Evolutionary conservation across 2,888 invertebrate genomes (phyloP).

Genomic region (Eudasyphora cyanicolor): DNA sequence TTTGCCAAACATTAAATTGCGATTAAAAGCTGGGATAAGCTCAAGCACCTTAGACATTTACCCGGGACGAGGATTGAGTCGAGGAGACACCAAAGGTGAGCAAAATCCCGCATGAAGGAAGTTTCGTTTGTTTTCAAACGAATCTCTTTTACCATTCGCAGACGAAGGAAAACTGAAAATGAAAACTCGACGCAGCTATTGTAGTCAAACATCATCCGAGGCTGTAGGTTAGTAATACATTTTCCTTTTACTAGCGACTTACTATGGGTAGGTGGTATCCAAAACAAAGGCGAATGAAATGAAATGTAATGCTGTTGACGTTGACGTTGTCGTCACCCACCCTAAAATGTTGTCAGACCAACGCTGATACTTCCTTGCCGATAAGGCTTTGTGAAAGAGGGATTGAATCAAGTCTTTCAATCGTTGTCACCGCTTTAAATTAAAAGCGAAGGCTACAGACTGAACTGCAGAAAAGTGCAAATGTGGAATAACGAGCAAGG

Average conservation of each 20-base stretch:
- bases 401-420: conserved; percentile 27
- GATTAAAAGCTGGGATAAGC: conserved; percentile 73
- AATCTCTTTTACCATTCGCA: conserved; percentile 41
- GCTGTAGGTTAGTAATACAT: conserved; percentile 66
- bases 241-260: conserved; percentile 25
- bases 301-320: conserved; percentile 44
- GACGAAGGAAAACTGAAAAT: conserved; percentile 52
- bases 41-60: conserved; percentile 62
- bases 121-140: conserved; percentile 57
- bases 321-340: conserved; percentile 26
- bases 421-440: conserved; percentile 44
- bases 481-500: conserved; percentile 39
- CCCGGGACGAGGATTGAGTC: conserved; percentile 43
- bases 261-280: not conserved
- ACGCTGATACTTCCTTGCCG: conserved; percentile 60
- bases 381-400: conserved; percentile 50
- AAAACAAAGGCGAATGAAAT: not conserved
- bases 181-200: conserved; percentile 51
- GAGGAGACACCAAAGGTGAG: conserved; percentile 49
- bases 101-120: conserved; percentile 60
- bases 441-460: conserved; percentile 55
- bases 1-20: conserved; percentile 73
- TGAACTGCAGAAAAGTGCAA: not conserved
- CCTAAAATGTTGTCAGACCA: conserved; percentile 55
- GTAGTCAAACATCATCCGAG: conserved; percentile 47